Evolutionary conservation across 1,140 invertebrate species (phyloP).

Genomic region (Drosophila fuyamai): DNA sequence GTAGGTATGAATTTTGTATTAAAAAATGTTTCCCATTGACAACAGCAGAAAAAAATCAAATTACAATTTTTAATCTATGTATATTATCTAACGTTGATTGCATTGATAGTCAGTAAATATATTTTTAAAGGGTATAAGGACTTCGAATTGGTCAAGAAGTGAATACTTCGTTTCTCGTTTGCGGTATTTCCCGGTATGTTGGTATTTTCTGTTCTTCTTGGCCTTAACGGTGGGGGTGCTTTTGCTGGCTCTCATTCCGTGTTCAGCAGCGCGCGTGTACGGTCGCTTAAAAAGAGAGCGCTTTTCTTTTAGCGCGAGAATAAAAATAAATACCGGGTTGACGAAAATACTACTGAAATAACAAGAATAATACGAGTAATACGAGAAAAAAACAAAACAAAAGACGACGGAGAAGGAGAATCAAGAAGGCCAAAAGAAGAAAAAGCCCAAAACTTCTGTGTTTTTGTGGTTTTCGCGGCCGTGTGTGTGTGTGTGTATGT

Average conservation of each 20-base stretch:
- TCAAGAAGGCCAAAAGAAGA: not conserved
- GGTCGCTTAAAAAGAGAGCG: slow-evolving; percentile 1
- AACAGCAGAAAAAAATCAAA: too few species aligned
- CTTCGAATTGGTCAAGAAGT: too few species aligned
- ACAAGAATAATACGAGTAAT: slow-evolving; percentile 8
- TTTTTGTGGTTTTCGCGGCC: not conserved
- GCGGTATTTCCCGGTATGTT: not conserved
- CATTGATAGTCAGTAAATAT: too few species aligned
- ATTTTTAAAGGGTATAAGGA: not conserved
- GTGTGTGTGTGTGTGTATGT: slow-evolving; percentile 6
- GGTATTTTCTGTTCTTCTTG: not conserved
- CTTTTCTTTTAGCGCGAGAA: slow-evolving; percentile 3
- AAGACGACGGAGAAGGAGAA: slow-evolving; percentile 2
- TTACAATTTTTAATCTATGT: too few species aligned
- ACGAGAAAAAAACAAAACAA: slow-evolving; percentile 25
- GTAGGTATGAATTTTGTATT: too few species aligned
- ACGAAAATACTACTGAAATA: slow-evolving; percentile 18
- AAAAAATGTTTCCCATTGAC: too few species aligned
- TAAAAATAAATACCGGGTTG: slow-evolving; percentile 27
- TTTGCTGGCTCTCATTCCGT: not conserved
- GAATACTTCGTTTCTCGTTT: not conserved
- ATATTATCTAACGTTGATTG: too few species aligned
- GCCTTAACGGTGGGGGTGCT: not conserved
- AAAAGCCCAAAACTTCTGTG: slow-evolving; percentile 27
- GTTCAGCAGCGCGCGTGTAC: not conserved